Conservation (phyloP, 1,140 invertebrate genomes). For the Nephila pilipes region DNA sequence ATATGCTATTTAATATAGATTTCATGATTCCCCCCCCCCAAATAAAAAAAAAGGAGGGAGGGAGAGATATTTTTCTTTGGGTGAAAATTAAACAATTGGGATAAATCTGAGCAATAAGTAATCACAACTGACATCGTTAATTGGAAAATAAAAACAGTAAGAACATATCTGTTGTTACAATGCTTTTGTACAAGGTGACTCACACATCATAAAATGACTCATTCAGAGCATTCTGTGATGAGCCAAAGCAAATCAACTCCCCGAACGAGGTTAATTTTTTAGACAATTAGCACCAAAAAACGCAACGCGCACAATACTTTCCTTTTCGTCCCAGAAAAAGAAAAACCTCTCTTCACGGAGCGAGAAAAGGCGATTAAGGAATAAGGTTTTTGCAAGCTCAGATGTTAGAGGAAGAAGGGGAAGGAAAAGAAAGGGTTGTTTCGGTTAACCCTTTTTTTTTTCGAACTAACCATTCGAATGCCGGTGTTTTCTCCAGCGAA, state of each 20-base stretch:
- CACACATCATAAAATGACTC: too few species aligned
- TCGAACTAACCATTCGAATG: constrained; percentile 13
- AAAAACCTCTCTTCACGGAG: neutral
- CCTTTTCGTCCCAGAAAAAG: constrained; percentile 21
- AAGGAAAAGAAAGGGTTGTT: constrained; percentile 19
- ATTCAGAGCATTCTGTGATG: neutral
- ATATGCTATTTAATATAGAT: too few species aligned
- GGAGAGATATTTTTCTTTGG: too few species aligned
- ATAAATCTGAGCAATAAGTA: neutral
- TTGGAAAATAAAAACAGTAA: too few species aligned
- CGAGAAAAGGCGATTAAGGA: neutral
- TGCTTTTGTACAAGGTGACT: too few species aligned
- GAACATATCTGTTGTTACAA: too few species aligned
- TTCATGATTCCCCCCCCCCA: too few species aligned
- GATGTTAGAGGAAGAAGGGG: constrained; percentile 37
- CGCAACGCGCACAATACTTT: neutral
- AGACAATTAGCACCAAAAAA: neutral
- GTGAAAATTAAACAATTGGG: neutral
- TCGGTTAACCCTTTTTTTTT: constrained; percentile 66
- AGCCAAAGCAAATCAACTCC: neutral
- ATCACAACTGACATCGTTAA: neutral
- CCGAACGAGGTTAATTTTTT: constrained; percentile 17
- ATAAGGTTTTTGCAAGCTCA: constrained; percentile 19
- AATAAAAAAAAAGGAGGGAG: too few species aligned
- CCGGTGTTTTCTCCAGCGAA: constrained; percentile 65